Conservation (phyloP, 2,888 invertebrate species). For the Ommatoiulus sabulosus region DNA sequence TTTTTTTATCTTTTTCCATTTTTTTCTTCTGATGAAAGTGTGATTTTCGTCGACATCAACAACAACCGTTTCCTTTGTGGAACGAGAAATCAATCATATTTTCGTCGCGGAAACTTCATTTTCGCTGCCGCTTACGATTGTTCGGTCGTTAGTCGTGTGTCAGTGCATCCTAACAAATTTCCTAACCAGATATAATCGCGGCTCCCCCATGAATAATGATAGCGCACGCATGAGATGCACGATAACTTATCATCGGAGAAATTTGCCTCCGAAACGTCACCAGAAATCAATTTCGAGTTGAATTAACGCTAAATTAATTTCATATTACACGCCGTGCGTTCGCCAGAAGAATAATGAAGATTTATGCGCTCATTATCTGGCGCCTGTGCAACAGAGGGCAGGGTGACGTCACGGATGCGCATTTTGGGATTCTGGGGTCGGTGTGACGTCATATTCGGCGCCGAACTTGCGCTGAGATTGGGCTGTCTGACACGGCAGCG, state of each 20-base stretch:
- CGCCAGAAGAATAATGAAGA: background rate
- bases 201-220: slow-evolving; percentile 34
- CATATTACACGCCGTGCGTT: slow-evolving; percentile 20
- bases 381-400: too few relatives aligned
- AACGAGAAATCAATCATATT: background rate
- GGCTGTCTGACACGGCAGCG: background rate
- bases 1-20: too few relatives aligned
- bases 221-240: background rate
- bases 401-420: background rate
- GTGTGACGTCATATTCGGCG: background rate
- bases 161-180: slow-evolving; percentile 8
- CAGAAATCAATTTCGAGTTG: slow-evolving; percentile 2
- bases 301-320: slow-evolving; percentile 34
- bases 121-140: background rate
- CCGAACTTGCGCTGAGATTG: background rate
- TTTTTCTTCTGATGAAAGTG: background rate
- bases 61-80: background rate
- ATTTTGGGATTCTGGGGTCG: background rate
- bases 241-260: background rate
- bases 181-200: slow-evolving; percentile 26
- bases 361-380: background rate
- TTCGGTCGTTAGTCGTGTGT: slow-evolving; percentile 11
- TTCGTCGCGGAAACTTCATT: background rate
- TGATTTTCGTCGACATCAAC: background rate
- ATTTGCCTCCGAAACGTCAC: background rate